These are phyloP conservation scores for Charaxes varanes DNA, from an alignment of 1,140 invertebrate genomes.

Conservation along the genomic window DNA sequence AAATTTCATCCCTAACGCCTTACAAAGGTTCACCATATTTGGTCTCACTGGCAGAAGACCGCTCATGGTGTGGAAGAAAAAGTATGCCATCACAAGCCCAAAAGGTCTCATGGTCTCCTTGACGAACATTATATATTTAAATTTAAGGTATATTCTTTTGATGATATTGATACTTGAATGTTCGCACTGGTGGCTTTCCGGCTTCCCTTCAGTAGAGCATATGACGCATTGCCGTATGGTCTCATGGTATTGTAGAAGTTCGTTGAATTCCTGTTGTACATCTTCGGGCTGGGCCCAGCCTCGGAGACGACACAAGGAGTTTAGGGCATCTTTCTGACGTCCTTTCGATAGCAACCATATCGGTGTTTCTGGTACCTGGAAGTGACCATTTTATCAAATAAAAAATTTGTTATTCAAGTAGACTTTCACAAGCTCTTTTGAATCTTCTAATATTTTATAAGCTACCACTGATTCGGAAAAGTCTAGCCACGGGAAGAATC, in stretches of 20 bases:
- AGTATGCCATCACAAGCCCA: constrained; percentile 66
- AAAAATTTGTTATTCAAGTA: too few relatives aligned
- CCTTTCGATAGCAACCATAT: constrained; percentile 78
- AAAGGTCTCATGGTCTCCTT: constrained; percentile 74
- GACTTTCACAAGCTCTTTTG: too few relatives aligned
- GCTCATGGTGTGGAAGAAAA: constrained; percentile 73
- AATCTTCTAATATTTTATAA: too few relatives aligned
- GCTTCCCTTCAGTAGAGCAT: constrained; percentile 37
- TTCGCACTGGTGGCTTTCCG: constrained; percentile 30
- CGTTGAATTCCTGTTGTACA: constrained; percentile 71
- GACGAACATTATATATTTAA: constrained; percentile 46
- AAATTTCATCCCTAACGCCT: constrained; percentile 63
- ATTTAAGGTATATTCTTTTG: constrained; percentile 34
- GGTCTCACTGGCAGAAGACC: constrained; percentile 75
- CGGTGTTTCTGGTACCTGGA: constrained; percentile 80
- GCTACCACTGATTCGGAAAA: too few relatives aligned
- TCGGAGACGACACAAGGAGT: constrained; percentile 69
- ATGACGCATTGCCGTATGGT: constrained; percentile 41
- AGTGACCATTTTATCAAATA: too few relatives aligned
- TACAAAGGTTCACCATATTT: constrained; percentile 76
- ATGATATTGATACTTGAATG: constrained; percentile 34
- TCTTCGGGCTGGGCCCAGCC: constrained; percentile 70
- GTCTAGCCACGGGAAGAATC: too few relatives aligned
- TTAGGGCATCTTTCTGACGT: constrained; percentile 67
- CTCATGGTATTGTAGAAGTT: constrained; percentile 60